Base-by-base conservation (phyloP, 1,140 invertebrate species). In the Drosophila mauritiana region DNA sequence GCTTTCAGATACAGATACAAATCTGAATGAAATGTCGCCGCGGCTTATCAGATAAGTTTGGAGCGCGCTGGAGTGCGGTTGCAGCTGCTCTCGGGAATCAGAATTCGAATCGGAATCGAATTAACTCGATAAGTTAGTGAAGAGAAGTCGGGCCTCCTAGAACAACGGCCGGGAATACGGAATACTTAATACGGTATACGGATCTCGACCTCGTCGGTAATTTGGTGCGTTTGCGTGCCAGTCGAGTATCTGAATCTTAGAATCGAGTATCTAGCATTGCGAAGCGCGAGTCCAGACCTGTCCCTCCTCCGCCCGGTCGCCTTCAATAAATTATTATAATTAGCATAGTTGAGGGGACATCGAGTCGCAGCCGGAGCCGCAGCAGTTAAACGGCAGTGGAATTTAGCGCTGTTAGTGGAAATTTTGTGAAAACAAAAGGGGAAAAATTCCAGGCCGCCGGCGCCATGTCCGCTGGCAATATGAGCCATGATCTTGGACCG, bases 271-370 rank as follows among this genome's bases (percentile, higher is more conserved):
- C 20, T 22, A 12, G 20, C 40, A 40, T 58, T 45, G 54, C 63
- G 63, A 73, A 42, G 48, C 52, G 34, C 52, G 58, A 48, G 39
- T 59, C 15, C 48, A 17, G n/a, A 25, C 51, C 51, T 40, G 39
- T 43, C 40, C 37, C 53, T 54, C 15, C 46, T 54, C 15, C 46
- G 15, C 57, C 49, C 57, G 17, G 45, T 75, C 82, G 72, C 72
- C 80, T 72, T 73, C 76, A 88, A 80, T 67, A 70, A 89, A 89
- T 89, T 89, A 89, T 89, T 78, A 89, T 89, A 89, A 89, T 89
- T 89, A 89, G 84, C 84, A 84, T 89, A 84, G 59, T 59, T 73
- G 59, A 67, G 73, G 69, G 72, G 68, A 72, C 43, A 58, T 52
- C 55, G 45, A 65, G 40, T 25, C 40, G 39, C 46, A 67, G 51